Evolutionary conservation across 2,888 invertebrate genomes (phyloP).

Genomic region (Drosophila multiciliata): DNA sequence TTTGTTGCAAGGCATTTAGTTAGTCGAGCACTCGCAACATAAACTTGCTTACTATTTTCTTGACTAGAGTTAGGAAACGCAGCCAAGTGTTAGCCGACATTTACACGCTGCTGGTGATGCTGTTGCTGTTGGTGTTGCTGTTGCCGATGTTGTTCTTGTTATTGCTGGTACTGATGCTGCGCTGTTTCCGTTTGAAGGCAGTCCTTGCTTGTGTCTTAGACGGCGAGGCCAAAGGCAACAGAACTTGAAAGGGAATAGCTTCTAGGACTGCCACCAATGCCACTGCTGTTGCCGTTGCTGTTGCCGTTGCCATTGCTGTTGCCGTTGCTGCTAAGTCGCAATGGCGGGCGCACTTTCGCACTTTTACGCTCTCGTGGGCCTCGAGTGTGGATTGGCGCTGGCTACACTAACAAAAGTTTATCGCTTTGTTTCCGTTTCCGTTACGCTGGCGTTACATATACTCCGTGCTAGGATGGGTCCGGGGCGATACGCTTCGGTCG

Average conservation of each 20-base stretch:
- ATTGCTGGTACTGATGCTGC: conserved; percentile 21
- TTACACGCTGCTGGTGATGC: conserved; percentile 66
- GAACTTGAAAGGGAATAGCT: conserved; percentile 33
- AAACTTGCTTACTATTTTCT: conserved; percentile 4
- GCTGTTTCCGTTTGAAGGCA: conserved; percentile 51
- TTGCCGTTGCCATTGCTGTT: background rate
- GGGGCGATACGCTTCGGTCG: conserved; percentile 9
- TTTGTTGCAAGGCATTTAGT: background rate
- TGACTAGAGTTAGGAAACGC: conserved; percentile 61
- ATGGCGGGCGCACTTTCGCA: conserved; percentile 65
- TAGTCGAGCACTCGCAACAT: background rate
- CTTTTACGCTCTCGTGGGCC: conserved; percentile 72
- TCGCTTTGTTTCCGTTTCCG: conserved; percentile 80
- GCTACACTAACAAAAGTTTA: conserved; percentile 76
- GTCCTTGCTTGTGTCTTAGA: conserved; percentile 35
- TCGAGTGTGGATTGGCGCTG: conserved; percentile 63
- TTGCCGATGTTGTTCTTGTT: background rate
- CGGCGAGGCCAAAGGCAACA: conserved; percentile 31
- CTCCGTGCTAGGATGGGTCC: conserved; percentile 19
- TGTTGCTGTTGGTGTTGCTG: conserved; percentile 4
- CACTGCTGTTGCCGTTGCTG: background rate
- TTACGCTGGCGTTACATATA: conserved; percentile 62
- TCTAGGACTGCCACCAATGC: conserved; percentile 15
- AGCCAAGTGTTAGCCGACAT: conserved; percentile 75
- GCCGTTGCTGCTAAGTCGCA: conserved; percentile 24